A percentile compares a stretch with the other conserved stretches of the same genome.
Evolutionary conservation across 2,113 vertebrate genomes (phyloP).

Genomic region (Mus spicilegus): DNA sequence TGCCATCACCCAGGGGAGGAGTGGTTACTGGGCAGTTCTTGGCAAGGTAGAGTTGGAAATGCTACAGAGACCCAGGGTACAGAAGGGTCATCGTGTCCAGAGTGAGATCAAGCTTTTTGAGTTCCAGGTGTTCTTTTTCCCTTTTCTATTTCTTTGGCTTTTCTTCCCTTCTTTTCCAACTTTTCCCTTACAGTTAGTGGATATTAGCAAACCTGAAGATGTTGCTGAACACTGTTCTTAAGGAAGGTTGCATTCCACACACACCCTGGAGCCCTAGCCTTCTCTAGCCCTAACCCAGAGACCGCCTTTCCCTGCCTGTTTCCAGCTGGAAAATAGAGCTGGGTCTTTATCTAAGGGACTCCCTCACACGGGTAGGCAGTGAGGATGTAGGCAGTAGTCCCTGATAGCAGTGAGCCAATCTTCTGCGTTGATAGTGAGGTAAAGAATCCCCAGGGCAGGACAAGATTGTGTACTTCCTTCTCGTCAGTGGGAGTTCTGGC

Average conservation of each 20-base stretch:
- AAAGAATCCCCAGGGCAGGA: neutral
- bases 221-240: neutral
- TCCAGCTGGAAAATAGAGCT: neutral
- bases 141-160: neutral
- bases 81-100: neutral
- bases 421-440: neutral
- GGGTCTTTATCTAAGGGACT: neutral
- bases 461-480: neutral
- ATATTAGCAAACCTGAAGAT: neutral
- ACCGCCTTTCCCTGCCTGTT: neutral
- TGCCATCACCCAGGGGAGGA: neutral
- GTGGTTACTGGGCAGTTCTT: neutral
- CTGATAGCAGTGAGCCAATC: neutral
- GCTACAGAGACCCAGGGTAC: neutral
- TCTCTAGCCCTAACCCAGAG: neutral
- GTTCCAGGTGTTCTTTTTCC: neutral
- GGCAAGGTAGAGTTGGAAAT: neutral
- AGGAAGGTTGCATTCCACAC: neutral
- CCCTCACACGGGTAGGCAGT: neutral
- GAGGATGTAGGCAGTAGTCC: neutral
- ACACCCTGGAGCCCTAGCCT: neutral
- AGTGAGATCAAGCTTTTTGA: neutral
- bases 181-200: neutral
- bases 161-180: neutral
- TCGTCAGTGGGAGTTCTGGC: neutral